Conservation (phyloP, 2,113 vertebrate species). For the Prinia subflava region DNA sequence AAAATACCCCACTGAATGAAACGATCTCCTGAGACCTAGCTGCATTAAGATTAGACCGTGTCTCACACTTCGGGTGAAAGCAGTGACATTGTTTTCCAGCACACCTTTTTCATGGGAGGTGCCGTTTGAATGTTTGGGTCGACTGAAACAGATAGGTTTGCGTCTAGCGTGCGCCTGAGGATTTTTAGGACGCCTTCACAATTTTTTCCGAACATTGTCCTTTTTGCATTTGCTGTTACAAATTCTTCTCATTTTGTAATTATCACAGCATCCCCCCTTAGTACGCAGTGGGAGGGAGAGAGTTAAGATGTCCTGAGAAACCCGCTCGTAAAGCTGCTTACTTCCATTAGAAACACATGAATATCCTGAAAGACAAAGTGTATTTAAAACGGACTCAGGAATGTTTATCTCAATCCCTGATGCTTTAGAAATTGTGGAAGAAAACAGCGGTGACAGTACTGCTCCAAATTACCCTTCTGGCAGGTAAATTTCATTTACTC, state of each 20-base stretch:
- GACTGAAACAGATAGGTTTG: not conserved
- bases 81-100: not conserved
- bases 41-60: not conserved
- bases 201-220: not conserved
- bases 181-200: not conserved
- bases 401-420: constrained; percentile 67
- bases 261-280: constrained; percentile 3
- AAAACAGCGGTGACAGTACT: constrained; percentile 33
- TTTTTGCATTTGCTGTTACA: not conserved
- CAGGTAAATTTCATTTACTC: constrained; percentile 74
- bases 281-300: constrained; percentile 68
- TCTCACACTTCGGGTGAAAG: not conserved
- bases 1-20: not conserved
- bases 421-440: constrained; percentile 54
- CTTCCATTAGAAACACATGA: constrained; percentile 83
- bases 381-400: constrained; percentile 67
- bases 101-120: not conserved
- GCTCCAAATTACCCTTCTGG: constrained; percentile 49
- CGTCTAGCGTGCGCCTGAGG: too few species aligned
- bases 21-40: not conserved
- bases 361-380: constrained; percentile 76
- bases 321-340: constrained; percentile 75
- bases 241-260: constrained; percentile 51
- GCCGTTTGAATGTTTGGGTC: not conserved
- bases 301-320: constrained; percentile 76